These are phyloP conservation scores for Isoperla grammatica DNA, from an alignment of 2,888 invertebrate species.

Conservation along the genomic window DNA sequence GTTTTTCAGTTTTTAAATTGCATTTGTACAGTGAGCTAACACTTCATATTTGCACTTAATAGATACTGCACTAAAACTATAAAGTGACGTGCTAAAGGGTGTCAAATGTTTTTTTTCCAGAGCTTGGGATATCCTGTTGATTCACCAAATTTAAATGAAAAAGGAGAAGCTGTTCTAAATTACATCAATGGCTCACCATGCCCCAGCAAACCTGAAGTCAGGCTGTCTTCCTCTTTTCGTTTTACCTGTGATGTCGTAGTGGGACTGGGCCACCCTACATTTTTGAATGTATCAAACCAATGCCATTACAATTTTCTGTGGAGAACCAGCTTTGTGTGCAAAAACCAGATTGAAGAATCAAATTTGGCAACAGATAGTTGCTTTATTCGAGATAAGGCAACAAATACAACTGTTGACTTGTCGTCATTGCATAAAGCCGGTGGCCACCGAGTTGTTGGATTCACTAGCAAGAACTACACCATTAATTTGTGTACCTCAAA, in stretches of 20 bases:
- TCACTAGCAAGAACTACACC: background rate
- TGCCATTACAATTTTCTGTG: conserved; percentile 21
- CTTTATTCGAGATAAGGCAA: background rate
- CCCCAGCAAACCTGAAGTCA: background rate
- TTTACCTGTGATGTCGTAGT: conserved; percentile 5
- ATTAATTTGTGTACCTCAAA: conserved; percentile 11
- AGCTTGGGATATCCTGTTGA: conserved; percentile 14
- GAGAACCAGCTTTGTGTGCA: conserved; percentile 18
- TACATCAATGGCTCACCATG: conserved; percentile 7
- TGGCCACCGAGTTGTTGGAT: background rate
- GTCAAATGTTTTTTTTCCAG: conserved; percentile 15
- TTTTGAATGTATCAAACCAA: background rate
- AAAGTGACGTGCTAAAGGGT: too few species aligned
- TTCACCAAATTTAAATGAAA: background rate
- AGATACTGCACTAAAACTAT: too few species aligned
- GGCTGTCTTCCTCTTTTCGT: background rate
- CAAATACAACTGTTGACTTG: background rate
- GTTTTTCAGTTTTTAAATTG: too few species aligned
- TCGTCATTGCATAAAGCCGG: background rate
- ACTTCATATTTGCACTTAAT: too few species aligned
- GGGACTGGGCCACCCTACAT: conserved; percentile 14
- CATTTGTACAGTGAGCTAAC: too few species aligned
- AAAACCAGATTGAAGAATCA: background rate
- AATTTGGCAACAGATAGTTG: background rate
- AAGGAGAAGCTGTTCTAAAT: conserved; percentile 1